Evolutionary conservation across 2,797 vertebrate species (phyloP), one percentile per base, ranked within the genome.

Genomic region (Pogonophryne albipinna): DNA sequence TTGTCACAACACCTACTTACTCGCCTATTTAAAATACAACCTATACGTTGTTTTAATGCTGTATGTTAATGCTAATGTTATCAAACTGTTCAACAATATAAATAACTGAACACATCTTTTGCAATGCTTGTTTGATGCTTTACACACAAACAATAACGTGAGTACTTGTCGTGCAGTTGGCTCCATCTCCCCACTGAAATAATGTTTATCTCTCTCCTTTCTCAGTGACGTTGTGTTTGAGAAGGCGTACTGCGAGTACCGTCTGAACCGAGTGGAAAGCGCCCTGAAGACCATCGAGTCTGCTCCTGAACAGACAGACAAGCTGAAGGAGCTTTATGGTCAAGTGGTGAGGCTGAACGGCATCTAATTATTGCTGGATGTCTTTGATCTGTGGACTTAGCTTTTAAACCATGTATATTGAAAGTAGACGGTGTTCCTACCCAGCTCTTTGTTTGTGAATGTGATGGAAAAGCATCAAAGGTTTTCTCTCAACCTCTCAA

Each of bases 221-320:
- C 8, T 76, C 76, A 96, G 98, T 90, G 98, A 97, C 1, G 94
- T 98, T 73, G 95, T 96, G 60, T 99, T 99, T 87, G 98, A 99
- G 94, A 99, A 99, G 90, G 98, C 98, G 0, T 99, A 99, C 93
- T 99, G 98, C 7, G 98, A 99, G 84, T 99, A 99, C 79, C 95
- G 98, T 55, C 84, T 99, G 89, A 99, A 99, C 92, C 93, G 98
- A 83, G 98, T 99, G 83, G 98, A 99, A 79, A 97, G 93, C 79
- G 96, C 98, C 49, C 94, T 99, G 91, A 99, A 98, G 95, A 99
- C 98, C 67, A 99, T 99, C 53, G 96, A 99, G 93, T 87, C 91
- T 83, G 95, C 97, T 71, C 85, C 91, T 7, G 96, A 98, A 76
- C 97, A 98, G 84, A 97, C 97, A 0, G 96, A 99, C 91, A 98